Percentiles rank a stretch among this genome's conserved stretches.
Evolutionary conservation across 2,888 invertebrate genomes (phyloP).

Genomic region (Torymus tubicola): DNA sequence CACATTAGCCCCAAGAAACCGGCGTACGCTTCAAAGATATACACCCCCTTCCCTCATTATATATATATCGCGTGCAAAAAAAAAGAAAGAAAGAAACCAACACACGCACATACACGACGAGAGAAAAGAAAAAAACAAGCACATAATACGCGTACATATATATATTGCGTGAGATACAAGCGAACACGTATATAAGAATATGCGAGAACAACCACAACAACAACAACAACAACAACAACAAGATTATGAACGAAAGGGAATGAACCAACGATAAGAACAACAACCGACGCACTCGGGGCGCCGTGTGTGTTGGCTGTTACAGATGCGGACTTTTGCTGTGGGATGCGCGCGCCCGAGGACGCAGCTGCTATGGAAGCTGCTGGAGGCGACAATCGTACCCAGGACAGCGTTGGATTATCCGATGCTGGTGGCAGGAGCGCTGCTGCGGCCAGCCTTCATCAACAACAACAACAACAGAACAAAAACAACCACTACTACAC

Average conservation of each 20-base stretch:
- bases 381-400: slow-evolving; percentile 62
- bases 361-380: slow-evolving; percentile 74
- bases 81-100: too few species aligned
- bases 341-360: slow-evolving; percentile 88
- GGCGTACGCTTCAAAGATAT: too few species aligned
- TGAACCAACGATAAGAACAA: not conserved
- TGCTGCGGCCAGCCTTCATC: too few species aligned
- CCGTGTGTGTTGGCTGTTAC: slow-evolving; percentile 79
- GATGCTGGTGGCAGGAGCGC: not conserved
- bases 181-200: not conserved
- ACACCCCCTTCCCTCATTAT: too few species aligned
- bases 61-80: too few species aligned
- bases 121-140: too few species aligned
- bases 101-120: too few species aligned
- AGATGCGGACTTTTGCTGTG: slow-evolving; percentile 94
- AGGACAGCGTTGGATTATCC: not conserved
- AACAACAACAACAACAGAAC: slow-evolving; percentile 60
- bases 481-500: slow-evolving; percentile 75
- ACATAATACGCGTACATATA: not conserved
- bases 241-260: not conserved
- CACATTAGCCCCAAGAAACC: too few species aligned
- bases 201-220: too few species aligned
- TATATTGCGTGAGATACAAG: not conserved
- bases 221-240: not conserved
- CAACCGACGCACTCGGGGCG: slow-evolving; percentile 17